A percentile compares a stretch with the other conserved stretches of the same genome.
Evolutionary conservation across 2,797 vertebrate species (phyloP).

Genomic region (Xiphorhynchus erythropygius): DNA sequence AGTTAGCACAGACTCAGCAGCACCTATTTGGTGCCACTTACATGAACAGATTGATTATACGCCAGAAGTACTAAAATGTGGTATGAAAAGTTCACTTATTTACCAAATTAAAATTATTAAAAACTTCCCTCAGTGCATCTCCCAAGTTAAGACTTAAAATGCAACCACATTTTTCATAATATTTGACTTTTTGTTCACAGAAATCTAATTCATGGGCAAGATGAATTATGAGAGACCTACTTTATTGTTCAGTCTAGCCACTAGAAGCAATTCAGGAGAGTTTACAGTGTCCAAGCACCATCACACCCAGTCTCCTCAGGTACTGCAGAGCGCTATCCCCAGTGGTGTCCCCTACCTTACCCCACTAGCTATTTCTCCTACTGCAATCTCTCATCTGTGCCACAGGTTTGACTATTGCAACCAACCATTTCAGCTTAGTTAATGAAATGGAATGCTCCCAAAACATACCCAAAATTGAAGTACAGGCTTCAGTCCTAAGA

Average conservation of each 20-base stretch:
- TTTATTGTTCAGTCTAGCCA: not conserved
- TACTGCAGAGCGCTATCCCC: not conserved
- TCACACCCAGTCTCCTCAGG: not conserved
- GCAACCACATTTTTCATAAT: not conserved
- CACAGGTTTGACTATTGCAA: not conserved
- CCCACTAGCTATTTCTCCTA: not conserved
- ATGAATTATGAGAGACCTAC: not conserved
- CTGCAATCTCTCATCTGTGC: not conserved
- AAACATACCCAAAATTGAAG: not conserved
- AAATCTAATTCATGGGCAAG: not conserved
- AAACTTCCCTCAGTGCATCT: not conserved
- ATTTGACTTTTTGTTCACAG: not conserved
- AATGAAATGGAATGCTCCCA: not conserved
- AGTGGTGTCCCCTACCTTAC: not conserved
- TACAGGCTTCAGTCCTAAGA: not conserved
- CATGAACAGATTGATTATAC: accelerated
- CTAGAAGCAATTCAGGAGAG: not conserved
- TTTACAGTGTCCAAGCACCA: accelerated
- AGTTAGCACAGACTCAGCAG: not conserved
- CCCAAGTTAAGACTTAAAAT: not conserved
- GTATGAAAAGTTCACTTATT: not conserved
- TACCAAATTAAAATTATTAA: not conserved
- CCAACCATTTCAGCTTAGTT: not conserved
- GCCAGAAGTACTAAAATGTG: not conserved
- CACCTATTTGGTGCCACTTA: not conserved